Evolutionary conservation across 2,113 vertebrate species (phyloP), one percentile per base, ranked within the genome.

Genomic region (Gymnarchus niloticus): DNA sequence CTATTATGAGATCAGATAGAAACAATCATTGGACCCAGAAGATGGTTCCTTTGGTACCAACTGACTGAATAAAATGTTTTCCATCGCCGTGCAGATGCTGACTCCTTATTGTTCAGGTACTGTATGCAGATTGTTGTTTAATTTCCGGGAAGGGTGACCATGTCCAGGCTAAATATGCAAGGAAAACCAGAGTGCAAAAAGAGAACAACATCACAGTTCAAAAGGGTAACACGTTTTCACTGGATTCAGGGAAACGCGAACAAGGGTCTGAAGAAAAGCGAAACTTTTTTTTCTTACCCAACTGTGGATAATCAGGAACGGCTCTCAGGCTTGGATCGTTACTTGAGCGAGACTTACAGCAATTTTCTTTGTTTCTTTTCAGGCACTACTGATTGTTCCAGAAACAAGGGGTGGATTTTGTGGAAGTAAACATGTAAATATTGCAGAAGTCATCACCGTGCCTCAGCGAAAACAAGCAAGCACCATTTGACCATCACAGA

Each of bases 391-490:
- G 94, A 95, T 94, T 94, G 92, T 93, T 95, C 92, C 92, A 93
- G 92, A 93, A 93, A 94, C 93, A 93, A 93, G 93, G 93, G 91
- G 95, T 94, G 94, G 93, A 94, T 94, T 94, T 92, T 93, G 90
- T 94, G 92, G 94, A 90, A 80, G 90, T 93, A 94, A 95, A 95
- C 93, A 94, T 91, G 92, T 93, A 94, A 95, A 94, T 94, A 93
- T 89, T 89, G 87, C 91, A 92, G 90, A 89, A 93, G 89, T 93
- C 90, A 90, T 91, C 88, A 88, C 89, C 89, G 88, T 25, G 44
- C 80, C 57, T 85, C 49, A 81, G 85, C 85, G 92, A 86, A 92
- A 86, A 85, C 76, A 86, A 73, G 17, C 0, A 88, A 87, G 89
- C 85, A 89, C 88, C 87, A 83, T 83, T 88, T 56, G 73, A 87